Conservation (phyloP, 2,888 invertebrate species). For the Fragum sueziense region DNA sequence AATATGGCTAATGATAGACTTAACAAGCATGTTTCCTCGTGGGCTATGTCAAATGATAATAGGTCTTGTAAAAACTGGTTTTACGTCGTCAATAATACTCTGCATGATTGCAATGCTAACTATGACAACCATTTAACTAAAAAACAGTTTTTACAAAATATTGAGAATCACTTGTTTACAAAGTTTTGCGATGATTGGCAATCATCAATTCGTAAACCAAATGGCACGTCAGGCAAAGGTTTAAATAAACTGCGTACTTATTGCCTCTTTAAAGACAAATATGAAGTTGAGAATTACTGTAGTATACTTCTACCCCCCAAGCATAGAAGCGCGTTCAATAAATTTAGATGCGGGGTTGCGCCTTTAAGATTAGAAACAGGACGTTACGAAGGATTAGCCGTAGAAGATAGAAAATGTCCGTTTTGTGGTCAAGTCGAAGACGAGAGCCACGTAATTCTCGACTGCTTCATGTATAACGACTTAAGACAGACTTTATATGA, state of each 20-base stretch:
- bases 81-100: background rate
- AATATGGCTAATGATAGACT: background rate
- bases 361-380: conserved; percentile 2
- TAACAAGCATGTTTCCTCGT: background rate
- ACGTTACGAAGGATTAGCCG: background rate
- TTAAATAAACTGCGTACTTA: background rate
- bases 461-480: too few species aligned
- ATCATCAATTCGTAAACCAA: background rate
- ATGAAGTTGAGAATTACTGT: background rate
- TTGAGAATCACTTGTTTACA: background rate
- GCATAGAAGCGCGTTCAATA: too few species aligned
- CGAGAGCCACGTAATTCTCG: too few species aligned
- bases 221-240: background rate
- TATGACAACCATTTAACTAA: background rate
- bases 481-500: too few species aligned
- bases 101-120: background rate
- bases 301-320: too few species aligned
- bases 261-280: background rate
- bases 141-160: background rate
- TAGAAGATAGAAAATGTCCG: too few species aligned
- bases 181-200: background rate
- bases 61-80: background rate
- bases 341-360: background rate
- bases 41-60: background rate
- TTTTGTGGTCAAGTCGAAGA: too few species aligned